These are phyloP conservation scores for Crypturellus tataupa DNA, from an alignment of 2,797 vertebrate genomes.

Conservation along the genomic window DNA sequence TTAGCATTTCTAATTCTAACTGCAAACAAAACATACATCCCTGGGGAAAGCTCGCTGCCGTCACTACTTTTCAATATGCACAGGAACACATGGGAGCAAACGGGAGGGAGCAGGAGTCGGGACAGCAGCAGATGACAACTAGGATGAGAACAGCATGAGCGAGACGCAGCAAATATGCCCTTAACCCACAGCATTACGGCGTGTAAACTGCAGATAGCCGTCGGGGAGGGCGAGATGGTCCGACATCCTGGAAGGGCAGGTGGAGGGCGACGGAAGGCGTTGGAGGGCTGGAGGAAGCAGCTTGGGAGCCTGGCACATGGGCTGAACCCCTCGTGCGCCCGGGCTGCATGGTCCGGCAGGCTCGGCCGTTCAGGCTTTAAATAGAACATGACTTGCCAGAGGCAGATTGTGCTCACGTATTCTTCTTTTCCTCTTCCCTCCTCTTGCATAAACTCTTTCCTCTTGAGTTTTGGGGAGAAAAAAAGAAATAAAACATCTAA, in stretches of 20 bases:
- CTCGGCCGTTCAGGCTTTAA: neutral
- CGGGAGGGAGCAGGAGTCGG: neutral
- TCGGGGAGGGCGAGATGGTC: neutral
- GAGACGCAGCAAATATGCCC: neutral
- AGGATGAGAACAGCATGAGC: neutral
- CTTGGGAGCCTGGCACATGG: neutral
- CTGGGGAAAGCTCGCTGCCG: neutral
- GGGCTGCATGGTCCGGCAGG: neutral
- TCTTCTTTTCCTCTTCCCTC: neutral
- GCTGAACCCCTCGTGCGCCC: neutral
- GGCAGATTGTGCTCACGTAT: conserved; percentile 17
- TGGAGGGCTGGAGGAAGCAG: neutral
- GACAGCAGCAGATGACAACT: neutral
- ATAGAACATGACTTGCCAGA: conserved; percentile 35
- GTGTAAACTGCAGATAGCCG: neutral
- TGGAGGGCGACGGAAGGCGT: neutral
- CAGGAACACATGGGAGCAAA: neutral
- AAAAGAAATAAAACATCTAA: neutral
- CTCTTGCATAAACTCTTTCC: neutral
- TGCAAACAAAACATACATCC: conserved; percentile 14
- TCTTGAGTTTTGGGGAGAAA: neutral
- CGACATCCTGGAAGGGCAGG: neutral
- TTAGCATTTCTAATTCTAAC: conserved; percentile 13
- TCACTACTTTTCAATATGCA: neutral
- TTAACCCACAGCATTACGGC: neutral